phyloP scores from a whole-genome alignment of 2,888 invertebrate genomes.

The Nezara viridula region DNA sequence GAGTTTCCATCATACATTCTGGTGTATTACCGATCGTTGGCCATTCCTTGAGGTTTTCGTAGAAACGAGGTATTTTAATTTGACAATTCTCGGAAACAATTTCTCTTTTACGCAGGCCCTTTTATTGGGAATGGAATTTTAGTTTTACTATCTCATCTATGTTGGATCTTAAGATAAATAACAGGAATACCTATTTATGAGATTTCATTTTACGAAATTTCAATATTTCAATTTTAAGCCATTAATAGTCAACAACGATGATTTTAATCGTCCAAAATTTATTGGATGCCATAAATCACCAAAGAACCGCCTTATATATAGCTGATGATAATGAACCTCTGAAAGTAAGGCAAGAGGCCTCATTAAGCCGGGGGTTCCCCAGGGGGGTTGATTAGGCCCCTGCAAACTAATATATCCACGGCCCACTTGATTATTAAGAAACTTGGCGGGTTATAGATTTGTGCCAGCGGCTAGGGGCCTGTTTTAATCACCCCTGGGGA shows the following conservation, averaged over 20 bases:
- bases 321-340: constrained; percentile 9
- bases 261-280: not conserved
- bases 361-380: constrained; percentile 10
- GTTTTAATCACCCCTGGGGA: constrained; percentile 32
- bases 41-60: too few species aligned
- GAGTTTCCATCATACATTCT: too few species aligned
- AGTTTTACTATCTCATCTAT: too few species aligned
- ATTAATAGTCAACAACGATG: not conserved
- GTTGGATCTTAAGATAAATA: too few species aligned
- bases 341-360: constrained; percentile 38
- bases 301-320: constrained; percentile 15
- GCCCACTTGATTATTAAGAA: constrained; percentile 51
- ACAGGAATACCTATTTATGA: too few species aligned
- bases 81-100: too few species aligned
- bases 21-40: too few species aligned
- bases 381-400: constrained; percentile 40
- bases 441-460: constrained; percentile 45
- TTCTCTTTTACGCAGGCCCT: too few species aligned
- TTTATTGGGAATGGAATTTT: too few species aligned
- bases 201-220: too few species aligned
- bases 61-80: too few species aligned
- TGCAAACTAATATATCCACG: constrained; percentile 48
- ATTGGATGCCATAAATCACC: not conserved
- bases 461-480: constrained; percentile 24
- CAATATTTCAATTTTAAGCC: too few species aligned